Conservation (phyloP, 2,888 invertebrate genomes). For the Aleiodes testaceus region DNA sequence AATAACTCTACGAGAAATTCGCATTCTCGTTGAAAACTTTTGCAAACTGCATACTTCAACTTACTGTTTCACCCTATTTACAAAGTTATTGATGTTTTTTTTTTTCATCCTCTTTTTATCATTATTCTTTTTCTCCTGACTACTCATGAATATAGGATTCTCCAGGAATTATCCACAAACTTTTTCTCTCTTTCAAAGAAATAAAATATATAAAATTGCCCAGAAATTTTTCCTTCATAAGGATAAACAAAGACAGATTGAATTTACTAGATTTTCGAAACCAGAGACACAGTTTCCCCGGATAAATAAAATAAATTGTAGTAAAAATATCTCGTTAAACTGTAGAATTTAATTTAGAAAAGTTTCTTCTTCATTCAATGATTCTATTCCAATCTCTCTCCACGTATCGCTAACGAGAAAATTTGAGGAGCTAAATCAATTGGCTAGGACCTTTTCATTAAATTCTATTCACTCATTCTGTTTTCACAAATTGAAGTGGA, state of each 20-base stretch:
- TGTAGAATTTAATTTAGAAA: neutral
- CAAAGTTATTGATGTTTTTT: constrained; percentile 14
- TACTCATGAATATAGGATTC: constrained; percentile 37
- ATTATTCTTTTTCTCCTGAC: no score
- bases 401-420: neutral
- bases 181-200: neutral
- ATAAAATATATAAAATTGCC: neutral
- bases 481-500: neutral
- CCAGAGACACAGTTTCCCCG: no score
- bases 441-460: neutral
- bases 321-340: neutral
- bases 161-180: constrained; percentile 36
- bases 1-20: constrained; percentile 37
- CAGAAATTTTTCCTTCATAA: neutral
- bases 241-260: neutral
- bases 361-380: neutral
- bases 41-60: constrained; percentile 40
- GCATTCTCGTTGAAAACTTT: constrained; percentile 36
- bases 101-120: neutral
- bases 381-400: no score
- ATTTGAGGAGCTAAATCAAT: constrained; percentile 2
- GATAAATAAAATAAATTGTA: no score
- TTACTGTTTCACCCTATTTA: constrained; percentile 2
- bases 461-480: constrained; percentile 14
- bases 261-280: no score